Conservation (phyloP, 2,797 vertebrate species). For the Schizothorax lantsangensis region DNA sequence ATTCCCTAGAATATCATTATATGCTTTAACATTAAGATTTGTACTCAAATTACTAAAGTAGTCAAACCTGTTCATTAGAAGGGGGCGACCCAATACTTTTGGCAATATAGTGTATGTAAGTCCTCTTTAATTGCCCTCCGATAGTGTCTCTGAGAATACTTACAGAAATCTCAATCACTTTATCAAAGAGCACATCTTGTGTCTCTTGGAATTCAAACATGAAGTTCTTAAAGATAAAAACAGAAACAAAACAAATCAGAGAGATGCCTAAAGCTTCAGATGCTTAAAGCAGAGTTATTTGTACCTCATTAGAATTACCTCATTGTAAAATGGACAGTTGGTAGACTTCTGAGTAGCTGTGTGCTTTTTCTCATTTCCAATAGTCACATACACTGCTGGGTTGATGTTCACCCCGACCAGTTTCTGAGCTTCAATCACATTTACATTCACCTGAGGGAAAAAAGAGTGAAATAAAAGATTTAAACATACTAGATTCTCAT, state of each 20-base stretch:
- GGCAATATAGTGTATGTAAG: no score
- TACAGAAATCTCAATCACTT: constrained; percentile 92
- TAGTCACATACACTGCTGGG: constrained; percentile 86
- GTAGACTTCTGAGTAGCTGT: constrained; percentile 89
- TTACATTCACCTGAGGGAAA: constrained; percentile 84
- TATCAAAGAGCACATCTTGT: constrained; percentile 84
- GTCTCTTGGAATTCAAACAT: constrained; percentile 91
- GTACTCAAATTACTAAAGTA: no score
- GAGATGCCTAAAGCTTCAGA: neutral
- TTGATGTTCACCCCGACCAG: constrained; percentile 93
- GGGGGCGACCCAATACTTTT: no score
- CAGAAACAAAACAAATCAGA: constrained; percentile 6
- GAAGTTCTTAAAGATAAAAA: constrained; percentile 84
- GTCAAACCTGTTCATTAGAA: no score
- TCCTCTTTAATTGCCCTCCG: neutral
- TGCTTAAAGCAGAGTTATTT: neutral
- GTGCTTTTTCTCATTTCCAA: constrained; percentile 87
- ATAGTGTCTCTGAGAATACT: constrained; percentile 55
- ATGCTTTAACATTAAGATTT: no score
- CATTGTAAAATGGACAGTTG: constrained; percentile 93
- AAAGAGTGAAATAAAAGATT: neutral
- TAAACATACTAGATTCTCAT: neutral
- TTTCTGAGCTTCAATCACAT: constrained; percentile 91
- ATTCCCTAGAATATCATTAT: no score
- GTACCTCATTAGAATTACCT: no score